A percentile compares a stretch with the other conserved stretches of the same genome.
phyloP scores from a whole-genome alignment of 2,113 vertebrate genomes.

The Struthio camelus region DNA sequence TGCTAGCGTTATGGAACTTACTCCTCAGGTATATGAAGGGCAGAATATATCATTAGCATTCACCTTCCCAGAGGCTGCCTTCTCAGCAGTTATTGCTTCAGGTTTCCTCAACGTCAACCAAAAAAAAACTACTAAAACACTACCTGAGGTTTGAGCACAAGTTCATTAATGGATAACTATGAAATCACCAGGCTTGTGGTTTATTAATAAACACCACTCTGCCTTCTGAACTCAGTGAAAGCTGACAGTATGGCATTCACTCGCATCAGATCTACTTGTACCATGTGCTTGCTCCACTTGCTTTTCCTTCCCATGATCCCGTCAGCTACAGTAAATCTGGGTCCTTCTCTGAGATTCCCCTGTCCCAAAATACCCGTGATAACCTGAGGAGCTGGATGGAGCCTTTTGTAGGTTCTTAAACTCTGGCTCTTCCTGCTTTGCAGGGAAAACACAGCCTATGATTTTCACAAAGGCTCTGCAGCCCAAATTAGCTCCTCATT shows the following conservation, averaged over 20 bases:
- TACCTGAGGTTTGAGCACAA: constrained; percentile 2
- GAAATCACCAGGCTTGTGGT: not conserved
- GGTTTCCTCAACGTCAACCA: not conserved
- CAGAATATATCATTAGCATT: not conserved
- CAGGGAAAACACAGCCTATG: not conserved
- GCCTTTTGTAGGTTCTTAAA: not conserved
- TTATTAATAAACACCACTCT: not conserved
- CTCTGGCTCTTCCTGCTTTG: not conserved
- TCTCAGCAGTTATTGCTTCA: not conserved
- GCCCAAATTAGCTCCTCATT: not conserved
- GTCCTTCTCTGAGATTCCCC: not conserved
- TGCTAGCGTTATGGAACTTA: not conserved
- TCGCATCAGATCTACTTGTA: not conserved
- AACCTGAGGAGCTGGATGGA: not conserved
- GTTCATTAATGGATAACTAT: constrained; percentile 31
- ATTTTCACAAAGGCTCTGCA: not conserved
- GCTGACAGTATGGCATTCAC: not conserved
- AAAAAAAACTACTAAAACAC: not conserved
- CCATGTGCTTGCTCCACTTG: fast-evolving
- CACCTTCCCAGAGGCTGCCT: not conserved
- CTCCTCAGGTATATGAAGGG: not conserved
- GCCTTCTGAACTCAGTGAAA: not conserved
- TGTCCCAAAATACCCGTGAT: not conserved
- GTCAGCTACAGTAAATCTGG: not conserved
- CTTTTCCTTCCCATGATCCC: fast-evolving